Base-by-base conservation (phyloP, 2,797 vertebrate species). In the Ptychobarbus kaznakovi region DNA sequence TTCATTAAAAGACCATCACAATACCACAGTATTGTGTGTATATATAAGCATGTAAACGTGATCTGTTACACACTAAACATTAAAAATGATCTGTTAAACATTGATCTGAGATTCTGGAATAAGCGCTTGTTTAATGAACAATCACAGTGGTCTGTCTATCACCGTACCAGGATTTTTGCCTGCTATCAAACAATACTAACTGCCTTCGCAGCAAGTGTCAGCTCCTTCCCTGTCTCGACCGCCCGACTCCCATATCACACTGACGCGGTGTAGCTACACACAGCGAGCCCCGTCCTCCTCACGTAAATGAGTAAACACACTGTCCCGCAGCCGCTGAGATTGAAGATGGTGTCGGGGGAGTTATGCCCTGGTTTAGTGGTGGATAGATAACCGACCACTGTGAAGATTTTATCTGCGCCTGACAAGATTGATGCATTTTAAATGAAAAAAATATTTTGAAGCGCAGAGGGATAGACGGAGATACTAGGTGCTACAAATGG, bases 391-490 rank as follows among this genome's bases (percentile, higher is more conserved):
- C 75, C 51, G 1, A 72, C 75, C 76, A 72, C 40, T 73, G 42
- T 65, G 32, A 80, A 80, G 77, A 85, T 85, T 74, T 74, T 53
- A 81, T 80, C 69, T 38, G 13, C 0, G 0, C n/a, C 66, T 69
- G 42, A 78, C 51, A 58, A 73, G 76, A 79, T 16, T 38, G 51
- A 78, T 42, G 75, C 76, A 22, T 72, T 79, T 49, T 32, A 78
- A 61, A 72, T 35, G 20, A 61, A 79, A 49, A 58, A 68, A 63
- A 13, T 77, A n/a, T 44, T 58, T 69, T 85, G 86, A 81, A 81
- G 74, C 3, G 3, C 25, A 78, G 81, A 85, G 80, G 84, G 77
- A 86, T 87, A 87, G 81, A 75, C 40, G n/a, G 18, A 63, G 42
- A 66, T 25, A 4, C 56, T 49, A 46, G 38, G 22, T 65, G 56